Base-by-base conservation (phyloP, 2,113 vertebrate genomes). In the Vimba vimba region DNA sequence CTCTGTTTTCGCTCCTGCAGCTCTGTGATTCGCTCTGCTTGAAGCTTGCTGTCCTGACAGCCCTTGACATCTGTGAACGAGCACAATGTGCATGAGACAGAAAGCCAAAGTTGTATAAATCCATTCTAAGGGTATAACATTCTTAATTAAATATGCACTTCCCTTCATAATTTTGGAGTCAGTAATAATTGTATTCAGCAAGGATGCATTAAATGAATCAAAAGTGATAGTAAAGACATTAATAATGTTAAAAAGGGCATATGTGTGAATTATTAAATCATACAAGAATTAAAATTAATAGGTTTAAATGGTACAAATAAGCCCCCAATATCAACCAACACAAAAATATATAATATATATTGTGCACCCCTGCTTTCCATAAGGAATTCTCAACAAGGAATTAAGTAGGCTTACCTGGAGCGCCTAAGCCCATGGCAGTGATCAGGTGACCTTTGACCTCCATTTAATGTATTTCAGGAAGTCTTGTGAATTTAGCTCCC, bases 401-500 rank as follows among this genome's bases (percentile, higher is more conserved):
- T 39, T 23, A 39, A 3, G 27, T 27, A 36, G 23, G 19, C 91
- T 93, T 91, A 97, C 96, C 96, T 91, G 96, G 94, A 88, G 94
- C 91, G 86, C 93, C 94, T 90, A 93, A 89, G 91, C 93, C 94
- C 94, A 95, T 94, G 88, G 92, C 91, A 86, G 92, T 96, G 90
- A 96, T 96, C 92, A 96, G 92, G 86, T 95, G 95, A 87, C 95
- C 94, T 94, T 96, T 96, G 94, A 96, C 95, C 95, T 96, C 96
- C 96, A 97, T 97, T 90, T 86, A 90, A 89, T 88, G 87, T 85
- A 87, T 87, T 79, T 90, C 78, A 88, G 86, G 88, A 88, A 88
- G 92, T 88, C 85, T 86, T 84, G 89, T 85, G 79, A 89, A 89
- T 39, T 25, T 23, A 86, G 57, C 25, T 89, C 86, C 86, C 85